Conservation (phyloP, 2,888 invertebrate genomes). For the Mythimna albipuncta region DNA sequence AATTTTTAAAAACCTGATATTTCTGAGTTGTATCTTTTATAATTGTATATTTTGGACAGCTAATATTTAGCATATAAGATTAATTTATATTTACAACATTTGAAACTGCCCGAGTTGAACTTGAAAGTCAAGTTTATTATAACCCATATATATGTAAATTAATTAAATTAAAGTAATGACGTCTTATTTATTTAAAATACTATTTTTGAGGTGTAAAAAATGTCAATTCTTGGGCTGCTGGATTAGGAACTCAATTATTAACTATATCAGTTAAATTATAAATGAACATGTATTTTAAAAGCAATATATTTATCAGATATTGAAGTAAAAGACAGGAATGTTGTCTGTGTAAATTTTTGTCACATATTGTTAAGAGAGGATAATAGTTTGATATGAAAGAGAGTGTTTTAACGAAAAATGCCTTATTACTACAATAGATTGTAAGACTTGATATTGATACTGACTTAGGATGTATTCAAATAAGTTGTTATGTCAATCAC, state of each 20-base stretch:
- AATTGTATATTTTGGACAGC: constrained; percentile 53
- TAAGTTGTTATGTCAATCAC: constrained; percentile 84
- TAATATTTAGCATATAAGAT: constrained; percentile 40
- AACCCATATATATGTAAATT: constrained; percentile 23
- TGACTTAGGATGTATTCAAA: constrained; percentile 86
- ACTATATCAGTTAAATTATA: constrained; percentile 81
- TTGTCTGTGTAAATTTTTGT: constrained; percentile 85
- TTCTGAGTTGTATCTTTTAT: constrained; percentile 31
- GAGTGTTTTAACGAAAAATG: constrained; percentile 90
- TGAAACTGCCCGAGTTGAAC: constrained; percentile 34
- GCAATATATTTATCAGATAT: constrained; percentile 84
- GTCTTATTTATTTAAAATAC: constrained; percentile 44
- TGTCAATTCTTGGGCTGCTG: constrained; percentile 88
- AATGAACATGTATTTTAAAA: constrained; percentile 76
- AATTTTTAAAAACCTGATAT: constrained; percentile 21
- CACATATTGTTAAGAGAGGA: constrained; percentile 85
- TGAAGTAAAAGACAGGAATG: constrained; percentile 77
- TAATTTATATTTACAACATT: constrained; percentile 38
- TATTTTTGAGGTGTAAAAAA: constrained; percentile 63
- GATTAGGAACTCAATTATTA: constrained; percentile 85
- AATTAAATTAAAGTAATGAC: constrained; percentile 32
- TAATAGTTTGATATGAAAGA: constrained; percentile 90
- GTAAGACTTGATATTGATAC: constrained; percentile 90
- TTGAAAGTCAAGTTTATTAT: neutral
- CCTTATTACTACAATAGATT: constrained; percentile 89